phyloP scores from a whole-genome alignment of 2,888 invertebrate genomes.

The Lasioglossum lativentre region DNA sequence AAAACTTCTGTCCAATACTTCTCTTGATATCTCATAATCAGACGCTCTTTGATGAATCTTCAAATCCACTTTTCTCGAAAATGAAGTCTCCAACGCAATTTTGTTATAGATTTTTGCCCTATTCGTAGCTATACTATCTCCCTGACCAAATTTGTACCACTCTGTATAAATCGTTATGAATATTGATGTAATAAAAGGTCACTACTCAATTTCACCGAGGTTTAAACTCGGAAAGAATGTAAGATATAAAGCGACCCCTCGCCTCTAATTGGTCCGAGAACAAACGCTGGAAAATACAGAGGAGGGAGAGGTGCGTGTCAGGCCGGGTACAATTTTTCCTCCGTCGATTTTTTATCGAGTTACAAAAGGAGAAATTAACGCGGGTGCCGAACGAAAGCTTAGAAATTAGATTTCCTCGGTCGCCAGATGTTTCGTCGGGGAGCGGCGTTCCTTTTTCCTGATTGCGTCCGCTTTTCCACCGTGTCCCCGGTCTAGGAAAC shows the following conservation, averaged over 20 bases:
- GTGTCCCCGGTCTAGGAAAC: slow-evolving; percentile 44
- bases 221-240: not conserved
- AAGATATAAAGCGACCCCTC: not conserved
- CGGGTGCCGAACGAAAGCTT: slow-evolving; percentile 60
- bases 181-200: too few relatives aligned
- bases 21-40: too few relatives aligned
- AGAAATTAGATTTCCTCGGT: slow-evolving; percentile 81
- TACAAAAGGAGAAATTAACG: slow-evolving; percentile 77
- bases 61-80: too few relatives aligned
- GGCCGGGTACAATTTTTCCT: not conserved
- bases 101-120: too few relatives aligned
- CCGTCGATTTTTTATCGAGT: slow-evolving; percentile 46
- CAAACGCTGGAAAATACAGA: not conserved
- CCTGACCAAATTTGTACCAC: too few relatives aligned
- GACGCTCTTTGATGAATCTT: too few relatives aligned
- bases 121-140: too few relatives aligned
- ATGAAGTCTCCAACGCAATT: too few relatives aligned
- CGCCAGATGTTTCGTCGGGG: slow-evolving; percentile 78
- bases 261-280: not conserved
- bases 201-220: too few relatives aligned
- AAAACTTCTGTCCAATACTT: too few relatives aligned
- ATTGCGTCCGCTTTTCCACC: slow-evolving; percentile 61
- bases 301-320: not conserved
- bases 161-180: too few relatives aligned
- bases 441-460: slow-evolving; percentile 31